These are phyloP conservation scores for Aurelia aurita DNA, from an alignment of 30 jellyfish, hydroid and myxozoan species.

Conservation along the genomic window DNA sequence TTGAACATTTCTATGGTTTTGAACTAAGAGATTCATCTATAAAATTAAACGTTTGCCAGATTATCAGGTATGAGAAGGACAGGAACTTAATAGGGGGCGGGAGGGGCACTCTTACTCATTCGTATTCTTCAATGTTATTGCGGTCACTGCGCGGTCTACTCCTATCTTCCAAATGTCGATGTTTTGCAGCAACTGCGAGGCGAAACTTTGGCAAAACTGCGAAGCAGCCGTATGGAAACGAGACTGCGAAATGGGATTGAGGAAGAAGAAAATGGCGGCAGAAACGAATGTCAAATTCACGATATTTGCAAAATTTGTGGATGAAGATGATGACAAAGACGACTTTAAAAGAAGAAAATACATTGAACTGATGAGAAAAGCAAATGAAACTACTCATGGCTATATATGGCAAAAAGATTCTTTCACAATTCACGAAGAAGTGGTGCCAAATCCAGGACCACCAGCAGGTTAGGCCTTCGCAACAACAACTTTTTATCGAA, in stretches of 20 bases:
- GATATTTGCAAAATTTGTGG: background rate
- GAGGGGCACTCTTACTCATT: too few relatives aligned
- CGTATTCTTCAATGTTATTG: too few relatives aligned
- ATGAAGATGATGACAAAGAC: background rate
- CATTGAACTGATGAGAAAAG: constrained; percentile 1
- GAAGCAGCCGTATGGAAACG: background rate
- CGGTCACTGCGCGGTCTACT: too few relatives aligned
- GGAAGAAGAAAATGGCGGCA: constrained; percentile 23
- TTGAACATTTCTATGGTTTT: too few relatives aligned
- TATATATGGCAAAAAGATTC: constrained; percentile 68
- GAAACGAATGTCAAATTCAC: constrained; percentile 7
- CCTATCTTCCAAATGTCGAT: too few relatives aligned
- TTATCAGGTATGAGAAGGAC: too few relatives aligned
- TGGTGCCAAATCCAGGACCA: too few relatives aligned
- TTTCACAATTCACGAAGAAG: background rate
- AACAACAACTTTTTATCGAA: background rate
- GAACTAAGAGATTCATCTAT: too few relatives aligned
- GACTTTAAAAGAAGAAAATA: background rate
- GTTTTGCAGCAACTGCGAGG: background rate
- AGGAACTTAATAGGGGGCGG: too few relatives aligned
- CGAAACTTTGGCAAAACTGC: background rate
- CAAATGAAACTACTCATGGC: constrained; percentile 10
- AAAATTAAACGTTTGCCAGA: too few relatives aligned
- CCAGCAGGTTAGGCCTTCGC: background rate
- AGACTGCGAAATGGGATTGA: background rate